Percentiles rank a stretch among this genome's conserved stretches.
Conservation (phyloP, 2,113 vertebrate genomes). For the Xiphorhynchus elegans region DNA sequence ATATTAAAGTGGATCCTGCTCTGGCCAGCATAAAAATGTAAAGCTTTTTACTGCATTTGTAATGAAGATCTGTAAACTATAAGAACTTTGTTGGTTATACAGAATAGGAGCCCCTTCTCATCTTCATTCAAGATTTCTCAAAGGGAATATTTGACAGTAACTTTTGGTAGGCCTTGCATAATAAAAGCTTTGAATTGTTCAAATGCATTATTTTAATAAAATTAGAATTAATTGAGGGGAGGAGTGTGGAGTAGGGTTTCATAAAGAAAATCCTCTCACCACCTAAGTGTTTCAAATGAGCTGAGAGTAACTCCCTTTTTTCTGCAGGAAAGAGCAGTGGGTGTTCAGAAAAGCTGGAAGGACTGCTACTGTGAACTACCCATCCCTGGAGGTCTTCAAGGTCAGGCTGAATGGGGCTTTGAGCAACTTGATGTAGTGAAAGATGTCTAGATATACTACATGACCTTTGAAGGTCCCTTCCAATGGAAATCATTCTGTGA, state of each 20-base stretch:
- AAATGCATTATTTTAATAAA: neutral
- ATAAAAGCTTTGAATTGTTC: neutral
- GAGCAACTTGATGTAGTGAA: neutral
- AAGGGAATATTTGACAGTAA: neutral
- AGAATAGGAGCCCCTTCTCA: neutral
- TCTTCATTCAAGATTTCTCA: neutral
- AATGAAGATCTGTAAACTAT: neutral
- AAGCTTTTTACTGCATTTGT: neutral
- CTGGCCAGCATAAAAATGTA: neutral
- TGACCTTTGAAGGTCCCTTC: neutral
- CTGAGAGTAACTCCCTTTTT: neutral
- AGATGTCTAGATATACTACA: neutral
- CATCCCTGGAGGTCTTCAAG: neutral
- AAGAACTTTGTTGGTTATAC: neutral
- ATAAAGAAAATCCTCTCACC: neutral
- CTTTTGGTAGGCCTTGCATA: neutral
- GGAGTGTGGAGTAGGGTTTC: neutral
- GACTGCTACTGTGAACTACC: neutral
- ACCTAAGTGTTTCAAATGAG: neutral
- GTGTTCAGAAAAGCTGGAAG: neutral
- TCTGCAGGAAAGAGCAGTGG: neutral
- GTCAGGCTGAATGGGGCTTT: neutral
- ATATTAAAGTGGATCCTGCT: neutral
- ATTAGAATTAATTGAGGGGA: neutral
- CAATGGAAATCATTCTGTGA: neutral